These are phyloP conservation scores for Euphysa ruthae DNA, from an alignment of 30 jellyfish, hydroid and myxozoan species.

Conservation along the genomic window DNA sequence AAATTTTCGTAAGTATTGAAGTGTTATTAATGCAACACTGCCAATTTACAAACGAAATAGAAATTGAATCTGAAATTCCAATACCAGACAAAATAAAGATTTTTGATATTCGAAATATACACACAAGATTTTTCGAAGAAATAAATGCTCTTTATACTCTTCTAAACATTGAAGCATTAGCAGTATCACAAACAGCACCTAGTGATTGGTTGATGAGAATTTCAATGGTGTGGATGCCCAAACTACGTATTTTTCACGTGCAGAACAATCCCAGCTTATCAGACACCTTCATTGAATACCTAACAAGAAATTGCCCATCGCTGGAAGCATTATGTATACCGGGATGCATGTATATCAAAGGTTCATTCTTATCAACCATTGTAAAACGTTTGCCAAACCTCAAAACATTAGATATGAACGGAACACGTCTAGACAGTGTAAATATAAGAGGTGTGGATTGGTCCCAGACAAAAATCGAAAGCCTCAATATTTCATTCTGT, in stretches of 20 bases:
- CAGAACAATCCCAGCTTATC: slow-evolving; percentile 13
- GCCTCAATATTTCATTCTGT: slow-evolving; percentile 13
- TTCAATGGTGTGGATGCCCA: slow-evolving; percentile 10
- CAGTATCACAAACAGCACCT: slow-evolving; percentile 14
- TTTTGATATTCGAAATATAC: slow-evolving; percentile 23
- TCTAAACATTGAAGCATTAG: slow-evolving; percentile 9
- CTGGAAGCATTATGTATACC: slow-evolving; percentile 11
- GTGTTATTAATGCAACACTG: slow-evolving; percentile 1
- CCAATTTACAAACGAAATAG: not conserved
- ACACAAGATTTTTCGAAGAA: slow-evolving; percentile 5
- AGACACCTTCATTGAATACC: not conserved
- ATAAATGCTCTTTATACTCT: not conserved
- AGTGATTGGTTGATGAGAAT: not conserved
- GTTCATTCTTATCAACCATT: not conserved
- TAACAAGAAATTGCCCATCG: not conserved
- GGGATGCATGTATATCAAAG: slow-evolving; percentile 13
- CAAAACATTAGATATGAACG: not conserved
- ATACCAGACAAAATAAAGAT: not conserved
- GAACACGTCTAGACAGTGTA: slow-evolving; percentile 1
- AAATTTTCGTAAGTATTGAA: not conserved
- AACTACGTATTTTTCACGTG: not conserved
- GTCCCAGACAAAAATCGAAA: not conserved
- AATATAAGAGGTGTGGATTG: not conserved
- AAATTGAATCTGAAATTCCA: not conserved
- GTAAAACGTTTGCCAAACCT: not conserved